phyloP scores from a whole-genome alignment of 2,888 invertebrate genomes.

The Emmelina monodactyla region DNA sequence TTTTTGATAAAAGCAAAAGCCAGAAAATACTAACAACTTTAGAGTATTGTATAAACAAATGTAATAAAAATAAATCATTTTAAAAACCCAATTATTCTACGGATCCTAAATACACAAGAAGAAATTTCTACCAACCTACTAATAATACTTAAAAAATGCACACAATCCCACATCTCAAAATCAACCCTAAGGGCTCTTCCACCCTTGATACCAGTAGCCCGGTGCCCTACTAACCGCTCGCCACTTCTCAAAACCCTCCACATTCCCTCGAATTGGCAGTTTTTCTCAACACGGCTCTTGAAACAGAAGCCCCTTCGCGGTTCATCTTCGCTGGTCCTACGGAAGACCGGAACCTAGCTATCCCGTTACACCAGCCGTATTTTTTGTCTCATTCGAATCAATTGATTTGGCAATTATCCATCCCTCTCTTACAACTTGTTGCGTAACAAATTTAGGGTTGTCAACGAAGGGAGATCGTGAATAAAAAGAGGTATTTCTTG shows the following conservation, averaged over 20 bases:
- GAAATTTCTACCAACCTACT: no score
- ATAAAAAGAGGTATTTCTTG: conserved; percentile 24
- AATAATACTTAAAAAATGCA: not conserved
- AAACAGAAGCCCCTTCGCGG: conserved; percentile 17
- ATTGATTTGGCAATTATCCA: conserved; percentile 10
- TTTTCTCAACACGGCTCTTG: conserved; percentile 12
- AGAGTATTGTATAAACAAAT: no score
- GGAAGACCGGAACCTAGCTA: conserved; percentile 43
- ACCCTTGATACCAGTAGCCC: conserved; percentile 30
- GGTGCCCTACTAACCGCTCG: conserved; percentile 40
- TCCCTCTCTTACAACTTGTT: conserved; percentile 31
- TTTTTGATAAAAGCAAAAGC: no score
- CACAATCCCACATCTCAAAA: not conserved
- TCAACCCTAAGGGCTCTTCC: conserved; percentile 10
- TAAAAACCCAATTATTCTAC: no score
- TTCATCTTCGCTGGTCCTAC: conserved; percentile 27
- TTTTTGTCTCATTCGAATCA: conserved; percentile 25
- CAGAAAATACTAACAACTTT: no score
- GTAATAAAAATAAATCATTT: no score
- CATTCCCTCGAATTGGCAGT: conserved; percentile 18
- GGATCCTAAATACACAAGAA: no score
- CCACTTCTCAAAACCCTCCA: conserved; percentile 18
- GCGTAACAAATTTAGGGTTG: conserved; percentile 24
- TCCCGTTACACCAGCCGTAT: conserved; percentile 34
- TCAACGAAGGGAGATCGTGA: conserved; percentile 27